Evolutionary conservation across 2,888 invertebrate genomes (phyloP), one percentile per base, ranked within the genome.

Genomic region (Rhamnusium bicolor): DNA sequence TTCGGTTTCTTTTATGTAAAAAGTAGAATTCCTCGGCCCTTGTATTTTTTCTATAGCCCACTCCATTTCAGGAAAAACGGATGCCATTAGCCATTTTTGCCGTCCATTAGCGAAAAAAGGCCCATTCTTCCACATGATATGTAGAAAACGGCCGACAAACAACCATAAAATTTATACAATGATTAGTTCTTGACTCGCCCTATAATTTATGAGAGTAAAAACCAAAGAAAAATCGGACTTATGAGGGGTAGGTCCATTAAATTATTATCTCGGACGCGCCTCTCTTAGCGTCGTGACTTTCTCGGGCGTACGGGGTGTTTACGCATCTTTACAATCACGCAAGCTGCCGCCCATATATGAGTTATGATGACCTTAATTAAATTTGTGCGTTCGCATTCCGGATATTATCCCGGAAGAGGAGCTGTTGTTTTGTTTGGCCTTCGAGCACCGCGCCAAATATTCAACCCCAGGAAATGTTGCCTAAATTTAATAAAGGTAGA

Each of bases 301-400:
- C 47, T 49, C 19, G 47, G 19, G 8, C 21, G 47, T 46, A 7
- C 49, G 58, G 29, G 62, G 74, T 75, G 71, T 74, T 73, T 79
- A 72, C 75, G 72, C 73, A 75, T 71, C 76, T 67, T 68, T 58
- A 69, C 72, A 77, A 74, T 77, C 77, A 79, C 79, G 79, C 79
- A 77, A 71, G 61, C 72, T 70, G 71, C 72, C 74, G 72, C 74
- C 74, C 77, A 76, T 78, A 74, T 73, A 78, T 80, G 81, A 80
- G 77, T 79, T 81, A 81, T 79, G 69, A 75, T 78, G 75, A 75
- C 77, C 74, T 72, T 80, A 80, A 81, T 81, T 81, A 81, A 81
- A 80, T 81, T 80, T 79, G 79, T 79, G 72, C 69, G 76, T 74
- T 77, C 75, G 75, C 71, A 76, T 76, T 75, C 73, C 75, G 76